A percentile compares a stretch with the other conserved stretches of the same genome.
phyloP scores from a whole-genome alignment of 2,888 invertebrate genomes.

The Blastobasis lacticolella region DNA sequence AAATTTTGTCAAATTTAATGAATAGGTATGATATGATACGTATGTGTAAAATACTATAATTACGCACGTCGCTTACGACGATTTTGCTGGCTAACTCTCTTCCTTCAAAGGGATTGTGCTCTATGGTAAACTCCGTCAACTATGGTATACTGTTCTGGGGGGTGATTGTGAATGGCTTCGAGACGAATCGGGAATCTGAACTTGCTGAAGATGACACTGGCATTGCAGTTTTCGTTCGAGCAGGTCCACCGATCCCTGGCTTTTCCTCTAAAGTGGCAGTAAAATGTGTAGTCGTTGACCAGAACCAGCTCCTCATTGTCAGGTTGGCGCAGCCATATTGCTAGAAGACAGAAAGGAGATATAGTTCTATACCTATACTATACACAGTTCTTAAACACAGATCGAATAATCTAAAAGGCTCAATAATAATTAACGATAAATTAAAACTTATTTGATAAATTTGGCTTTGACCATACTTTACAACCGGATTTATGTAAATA shows the following conservation, averaged over 20 bases:
- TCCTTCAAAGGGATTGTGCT: background rate
- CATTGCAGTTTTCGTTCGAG: background rate
- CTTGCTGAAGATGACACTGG: slow-evolving; percentile 4
- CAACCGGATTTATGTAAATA: no score
- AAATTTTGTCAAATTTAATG: no score
- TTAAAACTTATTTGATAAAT: no score
- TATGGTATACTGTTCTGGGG: slow-evolving; percentile 14
- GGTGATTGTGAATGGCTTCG: slow-evolving; percentile 16
- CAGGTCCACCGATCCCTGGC: slow-evolving; percentile 3
- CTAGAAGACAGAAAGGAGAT: slow-evolving; percentile 13
- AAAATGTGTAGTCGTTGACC: slow-evolving; percentile 23
- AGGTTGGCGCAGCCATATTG: slow-evolving; percentile 15
- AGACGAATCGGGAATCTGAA: slow-evolving; percentile 1
- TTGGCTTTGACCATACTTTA: no score
- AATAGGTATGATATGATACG: no score
- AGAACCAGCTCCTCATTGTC: slow-evolving; percentile 25
- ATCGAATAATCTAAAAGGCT: no score
- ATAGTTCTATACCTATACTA: no score
- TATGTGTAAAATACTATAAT: no score
- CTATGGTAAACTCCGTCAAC: slow-evolving; percentile 7
- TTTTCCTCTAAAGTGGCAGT: slow-evolving; percentile 9
- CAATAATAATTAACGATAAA: no score
- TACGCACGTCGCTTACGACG: no score
- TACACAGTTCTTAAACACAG: no score
- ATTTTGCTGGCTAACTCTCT: no score